These are phyloP conservation scores for Chaetophractus vellerosus DNA, from an alignment of 2,797 vertebrate genomes.

Conservation along the genomic window DNA sequence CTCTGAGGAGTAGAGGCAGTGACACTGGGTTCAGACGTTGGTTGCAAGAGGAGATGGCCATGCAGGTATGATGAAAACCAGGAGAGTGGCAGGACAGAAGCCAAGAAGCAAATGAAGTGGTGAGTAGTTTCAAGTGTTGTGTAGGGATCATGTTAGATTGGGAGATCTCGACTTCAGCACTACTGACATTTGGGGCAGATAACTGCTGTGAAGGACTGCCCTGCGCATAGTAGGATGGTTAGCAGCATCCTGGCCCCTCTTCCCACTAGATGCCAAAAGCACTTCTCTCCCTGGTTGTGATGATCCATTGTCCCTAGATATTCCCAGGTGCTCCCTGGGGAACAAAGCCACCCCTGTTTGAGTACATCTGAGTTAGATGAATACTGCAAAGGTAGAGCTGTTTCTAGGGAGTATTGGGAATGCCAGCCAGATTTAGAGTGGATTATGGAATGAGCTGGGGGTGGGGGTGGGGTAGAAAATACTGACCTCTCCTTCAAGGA, in stretches of 20 bases:
- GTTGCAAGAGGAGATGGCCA: background rate
- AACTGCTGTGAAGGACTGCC: background rate
- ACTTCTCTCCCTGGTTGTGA: background rate
- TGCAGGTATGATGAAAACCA: background rate
- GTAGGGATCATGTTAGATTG: background rate
- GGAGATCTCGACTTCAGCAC: background rate
- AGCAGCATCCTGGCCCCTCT: background rate
- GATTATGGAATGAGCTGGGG: background rate
- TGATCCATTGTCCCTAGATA: background rate
- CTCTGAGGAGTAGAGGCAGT: background rate
- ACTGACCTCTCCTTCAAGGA: background rate
- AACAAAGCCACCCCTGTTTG: background rate
- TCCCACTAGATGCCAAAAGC: background rate
- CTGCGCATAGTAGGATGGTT: background rate
- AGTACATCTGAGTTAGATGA: background rate
- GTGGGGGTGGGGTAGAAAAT: background rate
- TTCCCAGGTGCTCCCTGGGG: background rate
- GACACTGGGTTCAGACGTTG: background rate
- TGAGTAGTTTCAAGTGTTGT: background rate
- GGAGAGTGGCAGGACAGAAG: background rate
- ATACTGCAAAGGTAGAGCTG: background rate
- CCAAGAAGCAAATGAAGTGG: background rate
- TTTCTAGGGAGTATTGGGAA: background rate
- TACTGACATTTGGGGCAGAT: background rate
- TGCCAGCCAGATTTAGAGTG: background rate